Base-by-base conservation (phyloP, 2,113 vertebrate species). In the Psephotus haematonotus region DNA sequence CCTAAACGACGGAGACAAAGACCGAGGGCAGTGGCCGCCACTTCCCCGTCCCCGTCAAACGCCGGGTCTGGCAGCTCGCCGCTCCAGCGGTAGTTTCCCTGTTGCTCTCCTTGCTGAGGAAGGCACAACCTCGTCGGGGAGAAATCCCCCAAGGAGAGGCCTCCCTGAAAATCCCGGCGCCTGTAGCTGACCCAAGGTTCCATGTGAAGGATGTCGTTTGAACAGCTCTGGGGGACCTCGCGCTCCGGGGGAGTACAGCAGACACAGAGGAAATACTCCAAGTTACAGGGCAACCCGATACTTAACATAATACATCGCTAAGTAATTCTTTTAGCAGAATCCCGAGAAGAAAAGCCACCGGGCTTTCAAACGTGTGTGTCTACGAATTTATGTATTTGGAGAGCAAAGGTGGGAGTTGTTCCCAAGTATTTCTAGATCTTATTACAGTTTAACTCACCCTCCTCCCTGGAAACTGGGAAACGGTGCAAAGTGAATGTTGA, bases 231-330 rank as follows among this genome's bases (percentile, higher is more conserved):
- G 17, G 46, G 50, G n/a, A 90, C 88, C 37, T 3, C 13, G 63
- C 2, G 19, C 82, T 69, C 27, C n/a, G 39, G 27, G 37, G 22
- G 50, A 82, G 65, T 50, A 11, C 65, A 7, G 59, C 43, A 90
- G 93, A 67, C 93, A 95, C 95, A 93, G 96, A 96, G 82, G 92
- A 86, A 94, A 93, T 11, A 6, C 46, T 90, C 71, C 67, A 33
- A 81, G 63, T 78, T 43, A 43, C 85, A 74, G 85, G 39, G 94
- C 94, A 96, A 96, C 62, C 82, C 59, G 92, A 96, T 90, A 86
- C 93, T 39, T 44, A 7, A 50, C 62, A 7, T 79, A 90, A 86
- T 17, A 25, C 78, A 25, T 5, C 7, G 35, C 82, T 18, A 50
- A 83, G 68, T 74, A 43, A 92, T 86, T 95, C 75, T 93, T 88